Evolutionary conservation across 1,140 invertebrate genomes (phyloP).

Genomic region (Pseudomyrmex concolor): DNA sequence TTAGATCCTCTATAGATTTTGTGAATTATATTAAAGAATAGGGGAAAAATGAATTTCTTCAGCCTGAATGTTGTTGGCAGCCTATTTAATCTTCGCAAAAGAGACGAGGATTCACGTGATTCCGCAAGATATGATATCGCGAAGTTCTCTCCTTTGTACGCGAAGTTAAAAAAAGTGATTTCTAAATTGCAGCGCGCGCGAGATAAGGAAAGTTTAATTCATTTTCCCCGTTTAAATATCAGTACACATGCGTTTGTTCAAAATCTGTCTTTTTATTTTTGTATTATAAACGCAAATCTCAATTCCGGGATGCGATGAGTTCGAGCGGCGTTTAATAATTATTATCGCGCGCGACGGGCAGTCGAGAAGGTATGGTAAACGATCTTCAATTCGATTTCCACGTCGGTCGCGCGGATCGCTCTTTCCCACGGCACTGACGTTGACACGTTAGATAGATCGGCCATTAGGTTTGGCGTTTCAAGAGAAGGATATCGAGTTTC

Average conservation of each 20-base stretch:
- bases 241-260: background rate
- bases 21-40: constrained; percentile 75
- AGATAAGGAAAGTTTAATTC: constrained; percentile 2
- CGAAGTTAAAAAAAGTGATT: background rate
- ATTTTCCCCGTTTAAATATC: background rate
- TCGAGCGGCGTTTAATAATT: constrained; percentile 45
- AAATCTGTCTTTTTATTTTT: too few relatives aligned
- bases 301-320: constrained; percentile 1
- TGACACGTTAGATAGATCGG: constrained; percentile 83
- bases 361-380: constrained; percentile 31
- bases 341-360: constrained; percentile 22
- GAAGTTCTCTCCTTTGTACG: background rate
- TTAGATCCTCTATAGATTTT: constrained; percentile 70
- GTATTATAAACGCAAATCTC: background rate
- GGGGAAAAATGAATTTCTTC: constrained; percentile 71
- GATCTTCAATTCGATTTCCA: constrained; percentile 51
- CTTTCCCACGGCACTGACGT: constrained; percentile 79
- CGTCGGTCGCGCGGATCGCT: constrained; percentile 45
- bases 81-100: constrained; percentile 71
- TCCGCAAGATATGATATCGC: background rate
- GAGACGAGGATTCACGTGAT: constrained; percentile 12
- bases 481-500: constrained; percentile 81
- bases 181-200: background rate
- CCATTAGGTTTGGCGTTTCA: constrained; percentile 83
- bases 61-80: constrained; percentile 71